A percentile compares a stretch with the other conserved stretches of the same genome.
phyloP scores from a whole-genome alignment of 2,113 vertebrate species.

The Nicator chloris region DNA sequence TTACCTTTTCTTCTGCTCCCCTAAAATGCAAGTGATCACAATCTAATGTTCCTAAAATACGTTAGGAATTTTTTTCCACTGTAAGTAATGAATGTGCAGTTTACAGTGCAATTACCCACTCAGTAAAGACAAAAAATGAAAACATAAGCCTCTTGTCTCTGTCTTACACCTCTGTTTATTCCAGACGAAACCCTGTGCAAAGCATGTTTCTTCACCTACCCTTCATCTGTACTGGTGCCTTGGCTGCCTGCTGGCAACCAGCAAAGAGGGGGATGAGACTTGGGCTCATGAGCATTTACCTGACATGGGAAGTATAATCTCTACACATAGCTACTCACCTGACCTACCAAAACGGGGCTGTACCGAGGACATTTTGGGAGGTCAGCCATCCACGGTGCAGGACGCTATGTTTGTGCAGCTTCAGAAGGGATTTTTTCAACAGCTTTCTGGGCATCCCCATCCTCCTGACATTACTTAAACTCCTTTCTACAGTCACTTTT shows the following conservation, averaged over 20 bases:
- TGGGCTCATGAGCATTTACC: neutral
- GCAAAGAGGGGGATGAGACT: neutral
- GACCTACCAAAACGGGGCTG: neutral
- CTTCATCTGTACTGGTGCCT: neutral
- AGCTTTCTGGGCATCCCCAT: neutral
- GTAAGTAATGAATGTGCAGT: neutral
- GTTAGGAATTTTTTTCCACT: neutral
- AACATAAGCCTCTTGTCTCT: neutral
- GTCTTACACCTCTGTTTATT: neutral
- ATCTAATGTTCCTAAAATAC: neutral
- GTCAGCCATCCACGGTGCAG: neutral
- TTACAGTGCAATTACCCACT: neutral
- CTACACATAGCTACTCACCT: neutral
- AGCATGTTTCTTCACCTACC: neutral
- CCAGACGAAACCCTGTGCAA: neutral
- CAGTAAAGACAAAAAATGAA: neutral
- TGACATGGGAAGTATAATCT: neutral
- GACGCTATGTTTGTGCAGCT: neutral
- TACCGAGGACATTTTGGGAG: neutral
- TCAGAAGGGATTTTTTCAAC: neutral
- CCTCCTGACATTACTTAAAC: neutral
- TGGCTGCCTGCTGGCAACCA: neutral
- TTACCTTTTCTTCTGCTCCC: neutral
- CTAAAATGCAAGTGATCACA: neutral
- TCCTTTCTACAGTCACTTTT: neutral